Evolutionary conservation across 1,140 invertebrate species (phyloP), one percentile per base, ranked within the genome.

Genomic region (Elysia chlorotica): DNA sequence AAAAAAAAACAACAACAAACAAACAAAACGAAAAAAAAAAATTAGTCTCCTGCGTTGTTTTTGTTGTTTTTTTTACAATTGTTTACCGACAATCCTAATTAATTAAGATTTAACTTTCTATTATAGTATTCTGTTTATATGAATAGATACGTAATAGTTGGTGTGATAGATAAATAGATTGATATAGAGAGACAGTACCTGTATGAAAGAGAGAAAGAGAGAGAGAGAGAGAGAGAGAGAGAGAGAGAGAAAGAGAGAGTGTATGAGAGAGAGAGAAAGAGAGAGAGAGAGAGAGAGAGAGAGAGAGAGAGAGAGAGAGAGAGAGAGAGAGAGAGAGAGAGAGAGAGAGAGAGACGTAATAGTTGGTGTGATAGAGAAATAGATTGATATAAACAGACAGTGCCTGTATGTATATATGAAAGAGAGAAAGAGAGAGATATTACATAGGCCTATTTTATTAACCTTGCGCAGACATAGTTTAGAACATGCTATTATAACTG

Each of bases 131-230:
- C 41, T 10, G 41, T n/a, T n/a, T n/a, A 14, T 14, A n/a, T 48
- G 41, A 48, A n/a, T 14, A 31, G 33, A 62, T 5, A 33, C 3
- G 61, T n/a, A 28, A 31, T 30, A 23, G 4, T 2, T 14, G 25
- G 23, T 30, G 61, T 6, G 4, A 62, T 2, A 17, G 21, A 4
- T 25, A 33, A 62, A 21, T 14, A 0, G 61, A 33, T 30, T 0
- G 33, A 69, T 48, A 48, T 14, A 48, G n/a, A 48, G 10, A 48
- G 41, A 10, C 41, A 48, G 10, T 48, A n/a, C n/a, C n/a, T n/a
- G n/a, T n/a, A n/a, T n/a, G n/a, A n/a, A n/a, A n/a, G n/a, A 59
- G 56, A 10, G 56, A 59, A 59, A 59, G 19, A 59, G 56, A n/a
- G 25, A 59, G 28, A 59, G 25, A 19, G 28, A 28, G 28, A 59